Base-by-base conservation (phyloP, 2,113 vertebrate species). In the Casuarius casuarius region DNA sequence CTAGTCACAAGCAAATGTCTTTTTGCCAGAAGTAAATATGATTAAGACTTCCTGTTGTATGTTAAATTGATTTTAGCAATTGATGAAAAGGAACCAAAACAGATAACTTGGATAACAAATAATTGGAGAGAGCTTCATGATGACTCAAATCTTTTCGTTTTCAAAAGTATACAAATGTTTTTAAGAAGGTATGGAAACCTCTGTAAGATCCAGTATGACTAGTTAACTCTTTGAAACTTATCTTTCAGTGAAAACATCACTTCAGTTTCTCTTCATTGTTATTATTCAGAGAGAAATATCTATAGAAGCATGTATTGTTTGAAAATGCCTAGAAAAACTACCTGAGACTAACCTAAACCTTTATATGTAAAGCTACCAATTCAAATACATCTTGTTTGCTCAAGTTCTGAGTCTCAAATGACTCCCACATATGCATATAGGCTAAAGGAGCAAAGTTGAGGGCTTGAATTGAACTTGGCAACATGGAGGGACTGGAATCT, bases 11-110 rank as follows among this genome's bases (percentile, higher is more conserved):
- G 84, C 70, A 72, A 93, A 68, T 4, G 6, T 90, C 18, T 76
- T 89, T 89, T 94, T 91, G 49, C 74, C 54, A 85, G 63, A 84
- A 82, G 71, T 85, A 73, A 75, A 91, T 75, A 35, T 38, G 65
- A 94, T 93, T 91, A 96, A 87, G 70, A 15, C 70, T 94, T 96
- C 25, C 59, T 87, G 56, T 31, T 94, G 6, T 67, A 84, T n/a
- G 25, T 56, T 91, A 83, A 92, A 80, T 54, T 80, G 35, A 67
- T 95, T 91, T 74, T 91, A 79, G 63, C 84, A 65, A 22, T 33
- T 9, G 4, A 77, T 90, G n/a, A 94, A 86, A 88, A 95, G 77
- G 96, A 91, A 87, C 5, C 5, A 26, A 93, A 94, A 15, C 48
- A 68, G 84, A 15, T 78, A 52, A 79, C 49, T 79, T 82, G 25